phyloP scores from a whole-genome alignment of 2,888 invertebrate genomes.

The Leptura quadrifasciata region DNA sequence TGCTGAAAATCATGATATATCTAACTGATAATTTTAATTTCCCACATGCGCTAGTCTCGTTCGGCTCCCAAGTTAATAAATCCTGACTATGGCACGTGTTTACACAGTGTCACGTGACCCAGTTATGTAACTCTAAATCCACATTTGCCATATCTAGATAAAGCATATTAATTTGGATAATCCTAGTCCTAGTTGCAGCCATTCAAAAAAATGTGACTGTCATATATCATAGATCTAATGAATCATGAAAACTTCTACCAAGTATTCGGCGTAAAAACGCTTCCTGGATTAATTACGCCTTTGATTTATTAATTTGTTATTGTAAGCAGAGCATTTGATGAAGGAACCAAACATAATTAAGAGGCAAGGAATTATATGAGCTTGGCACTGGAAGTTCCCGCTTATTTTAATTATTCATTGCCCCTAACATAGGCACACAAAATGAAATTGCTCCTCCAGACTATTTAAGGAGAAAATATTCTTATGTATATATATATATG shows the following conservation, averaged over 20 bases:
- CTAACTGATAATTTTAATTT: slow-evolving; percentile 23
- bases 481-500: no score
- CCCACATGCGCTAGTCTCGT: slow-evolving; percentile 9
- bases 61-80: slow-evolving; percentile 39
- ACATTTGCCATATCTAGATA: slow-evolving; percentile 55
- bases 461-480: no score
- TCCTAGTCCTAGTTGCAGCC: slow-evolving; percentile 47
- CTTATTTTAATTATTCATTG: no score
- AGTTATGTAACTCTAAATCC: slow-evolving; percentile 50
- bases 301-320: slow-evolving; percentile 30
- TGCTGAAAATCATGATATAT: slow-evolving; percentile 5
- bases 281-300: slow-evolving; percentile 29
- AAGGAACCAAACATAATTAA: background rate
- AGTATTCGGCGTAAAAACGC: slow-evolving; percentile 30
- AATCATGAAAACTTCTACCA: background rate
- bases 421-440: no score
- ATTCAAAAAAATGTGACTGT: slow-evolving; percentile 35
- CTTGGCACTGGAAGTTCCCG: no score
- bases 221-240: slow-evolving; percentile 36
- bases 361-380: no score
- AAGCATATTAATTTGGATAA: slow-evolving; percentile 53
- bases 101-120: slow-evolving; percentile 52
- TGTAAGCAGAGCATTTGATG: background rate
- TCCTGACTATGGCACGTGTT: slow-evolving; percentile 45
- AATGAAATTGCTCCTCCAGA: no score